phyloP scores from a whole-genome alignment of 2,888 invertebrate species.

The Autographa pulchrina region DNA sequence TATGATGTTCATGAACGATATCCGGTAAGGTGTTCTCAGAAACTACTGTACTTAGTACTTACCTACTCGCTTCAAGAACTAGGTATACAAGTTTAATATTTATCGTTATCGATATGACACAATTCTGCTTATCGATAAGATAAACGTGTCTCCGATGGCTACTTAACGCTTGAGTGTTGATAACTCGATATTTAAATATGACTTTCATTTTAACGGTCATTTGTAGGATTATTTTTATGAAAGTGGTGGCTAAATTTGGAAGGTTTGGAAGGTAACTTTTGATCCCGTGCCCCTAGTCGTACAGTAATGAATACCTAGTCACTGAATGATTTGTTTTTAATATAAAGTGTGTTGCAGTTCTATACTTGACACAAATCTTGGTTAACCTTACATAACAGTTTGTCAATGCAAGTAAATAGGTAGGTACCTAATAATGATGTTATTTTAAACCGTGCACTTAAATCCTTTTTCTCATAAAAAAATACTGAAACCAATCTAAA shows the following conservation, averaged over 20 bases:
- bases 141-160: constrained; percentile 44
- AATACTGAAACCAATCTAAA: constrained; percentile 1
- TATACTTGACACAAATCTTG: too few relatives aligned
- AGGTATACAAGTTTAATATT: constrained; percentile 20
- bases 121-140: constrained; percentile 58
- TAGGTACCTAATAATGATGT: too few relatives aligned
- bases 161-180: constrained; percentile 35
- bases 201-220: constrained; percentile 4
- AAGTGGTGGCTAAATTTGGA: too few relatives aligned
- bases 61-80: constrained; percentile 22
- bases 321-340: too few relatives aligned
- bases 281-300: too few relatives aligned
- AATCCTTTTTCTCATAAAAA: neutral
- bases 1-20: constrained; percentile 23
- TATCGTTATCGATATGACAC: constrained; percentile 59
- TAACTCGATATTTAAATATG: constrained; percentile 21
- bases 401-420: too few relatives aligned
- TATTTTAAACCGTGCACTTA: too few relatives aligned
- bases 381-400: too few relatives aligned
- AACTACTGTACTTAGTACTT: constrained; percentile 41
- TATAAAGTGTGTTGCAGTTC: too few relatives aligned
- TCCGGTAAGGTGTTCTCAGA: constrained; percentile 48
- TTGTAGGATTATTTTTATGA: neutral
- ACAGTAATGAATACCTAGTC: too few relatives aligned
- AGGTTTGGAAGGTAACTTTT: too few relatives aligned